phyloP scores from a whole-genome alignment of 2,113 vertebrate species.

The Mustela nigripes region DNA sequence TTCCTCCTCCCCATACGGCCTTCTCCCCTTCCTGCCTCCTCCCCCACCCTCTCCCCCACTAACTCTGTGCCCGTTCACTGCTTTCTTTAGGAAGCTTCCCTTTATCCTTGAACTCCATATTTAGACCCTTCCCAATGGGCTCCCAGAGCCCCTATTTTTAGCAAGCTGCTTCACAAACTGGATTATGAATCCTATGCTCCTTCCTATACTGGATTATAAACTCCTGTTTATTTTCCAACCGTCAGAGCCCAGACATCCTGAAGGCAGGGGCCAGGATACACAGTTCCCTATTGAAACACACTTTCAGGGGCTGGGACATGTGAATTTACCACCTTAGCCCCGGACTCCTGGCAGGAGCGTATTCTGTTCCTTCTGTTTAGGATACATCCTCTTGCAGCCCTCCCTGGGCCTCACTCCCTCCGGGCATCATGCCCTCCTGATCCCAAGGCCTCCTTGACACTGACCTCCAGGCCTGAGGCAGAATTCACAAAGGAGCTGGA shows the following conservation, averaged over 20 bases:
- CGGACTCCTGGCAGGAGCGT: rapidly evolving
- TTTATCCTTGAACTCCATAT: not conserved
- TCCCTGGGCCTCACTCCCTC: too few relatives aligned
- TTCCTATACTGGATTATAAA: not conserved
- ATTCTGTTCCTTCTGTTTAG: not conserved
- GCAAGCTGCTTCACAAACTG: not conserved
- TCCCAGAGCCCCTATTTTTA: not conserved
- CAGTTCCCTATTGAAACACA: too few relatives aligned
- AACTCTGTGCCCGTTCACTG: not conserved
- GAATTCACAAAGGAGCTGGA: not conserved
- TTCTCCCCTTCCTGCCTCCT: not conserved
- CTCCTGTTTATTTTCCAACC: rapidly evolving
- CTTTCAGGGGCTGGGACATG: not conserved
- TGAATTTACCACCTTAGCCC: not conserved
- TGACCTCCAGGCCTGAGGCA: not conserved
- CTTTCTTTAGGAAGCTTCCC: not conserved
- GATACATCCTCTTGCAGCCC: too few relatives aligned
- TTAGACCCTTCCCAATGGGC: not conserved
- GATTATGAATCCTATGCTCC: not conserved
- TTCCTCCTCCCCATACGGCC: rapidly evolving
- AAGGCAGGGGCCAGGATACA: not conserved
- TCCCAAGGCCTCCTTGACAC: not conserved
- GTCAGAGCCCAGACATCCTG: not conserved
- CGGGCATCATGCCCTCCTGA: not conserved
- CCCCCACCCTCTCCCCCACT: rapidly evolving